Conservation (phyloP, 2,113 vertebrate genomes). For the Spilogale gracilis region DNA sequence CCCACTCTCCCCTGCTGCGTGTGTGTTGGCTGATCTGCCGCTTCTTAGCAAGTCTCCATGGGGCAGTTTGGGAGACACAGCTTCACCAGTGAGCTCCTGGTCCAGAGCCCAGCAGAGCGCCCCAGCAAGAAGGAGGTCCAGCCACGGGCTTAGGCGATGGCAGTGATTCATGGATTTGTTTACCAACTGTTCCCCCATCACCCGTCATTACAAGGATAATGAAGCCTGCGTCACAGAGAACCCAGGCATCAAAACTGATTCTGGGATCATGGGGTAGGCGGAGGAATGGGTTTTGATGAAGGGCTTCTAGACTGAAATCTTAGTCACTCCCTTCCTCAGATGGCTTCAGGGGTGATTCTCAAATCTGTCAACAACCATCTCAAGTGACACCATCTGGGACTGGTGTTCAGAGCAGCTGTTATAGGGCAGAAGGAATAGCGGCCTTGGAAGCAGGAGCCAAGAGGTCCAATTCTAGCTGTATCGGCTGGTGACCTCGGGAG, state of each 20-base stretch:
- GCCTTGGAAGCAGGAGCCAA: not conserved
- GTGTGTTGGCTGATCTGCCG: not conserved
- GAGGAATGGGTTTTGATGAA: not conserved
- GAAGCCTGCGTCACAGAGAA: not conserved
- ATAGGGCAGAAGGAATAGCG: not conserved
- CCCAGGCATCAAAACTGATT: not conserved
- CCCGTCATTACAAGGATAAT: not conserved
- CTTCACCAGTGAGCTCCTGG: not conserved
- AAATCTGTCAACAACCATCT: not conserved
- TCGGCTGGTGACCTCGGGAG: not conserved
- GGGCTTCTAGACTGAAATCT: not conserved
- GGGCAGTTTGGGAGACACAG: not conserved
- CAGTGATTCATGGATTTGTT: not conserved
- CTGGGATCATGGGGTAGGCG: not conserved
- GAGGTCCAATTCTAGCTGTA: not conserved
- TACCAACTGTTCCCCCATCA: not conserved
- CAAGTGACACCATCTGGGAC: not conserved
- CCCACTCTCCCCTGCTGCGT: not conserved
- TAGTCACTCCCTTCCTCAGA: not conserved
- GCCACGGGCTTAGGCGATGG: not conserved
- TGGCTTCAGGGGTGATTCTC: not conserved
- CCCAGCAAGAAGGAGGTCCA: not conserved
- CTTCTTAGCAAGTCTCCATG: not conserved
- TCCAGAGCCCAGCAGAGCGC: not conserved
- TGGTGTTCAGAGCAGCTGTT: slow-evolving; percentile 16